Evolutionary conservation across 2,797 vertebrate species (phyloP), one percentile per base, ranked within the genome.

Genomic region (Falco cherrug): DNA sequence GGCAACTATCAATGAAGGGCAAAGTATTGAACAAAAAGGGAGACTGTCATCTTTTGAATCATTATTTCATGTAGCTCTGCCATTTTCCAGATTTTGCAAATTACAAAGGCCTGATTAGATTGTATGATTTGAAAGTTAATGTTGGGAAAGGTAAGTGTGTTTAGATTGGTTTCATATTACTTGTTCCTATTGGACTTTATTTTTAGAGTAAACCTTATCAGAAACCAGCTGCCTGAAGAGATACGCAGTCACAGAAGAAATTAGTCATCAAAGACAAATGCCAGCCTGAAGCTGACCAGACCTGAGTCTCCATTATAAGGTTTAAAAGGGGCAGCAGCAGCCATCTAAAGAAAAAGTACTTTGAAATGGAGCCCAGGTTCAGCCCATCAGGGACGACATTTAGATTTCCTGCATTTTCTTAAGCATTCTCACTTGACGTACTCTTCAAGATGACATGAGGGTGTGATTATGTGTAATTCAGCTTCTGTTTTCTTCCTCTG

Each of bases 391-490:
- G 60, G 73, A 89, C 59, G 68, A 43, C 87, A 43, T 90, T 95
- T 89, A 85, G 94, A 93, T 93, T 95, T 96, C 87, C 92, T 95
- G 65, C 16, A 0, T 93, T 96, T 96, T 92, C 84, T 93, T 86
- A 93, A 93, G 57, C 2, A 0, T 57, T 91, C n/a, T 81, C 89
- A 95, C 92, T 96, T 94, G 75, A 78, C 82, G 39, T 78, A 81
- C 47, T 83, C 82, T 56, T 95, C 53, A 81, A 94, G 74, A 96
- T 94, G 70, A 53, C 89, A 92, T 90, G 84, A 90, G 92, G 65
- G 84, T 29, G 33, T 92, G 92, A 92, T 97, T 96, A 90, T 80
- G n/a, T 94, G 69, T 90, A 96, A 93, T 97, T 96, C 84, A 96
- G 75, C 81, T 95, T 95, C 92, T 94, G 68, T 80, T 96, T 95